Percentiles rank a stretch among this genome's conserved stretches.
These are phyloP conservation scores for Chaetogeoica ovagalla DNA, from an alignment of 2,888 invertebrate genomes.

Conservation along the genomic window DNA sequence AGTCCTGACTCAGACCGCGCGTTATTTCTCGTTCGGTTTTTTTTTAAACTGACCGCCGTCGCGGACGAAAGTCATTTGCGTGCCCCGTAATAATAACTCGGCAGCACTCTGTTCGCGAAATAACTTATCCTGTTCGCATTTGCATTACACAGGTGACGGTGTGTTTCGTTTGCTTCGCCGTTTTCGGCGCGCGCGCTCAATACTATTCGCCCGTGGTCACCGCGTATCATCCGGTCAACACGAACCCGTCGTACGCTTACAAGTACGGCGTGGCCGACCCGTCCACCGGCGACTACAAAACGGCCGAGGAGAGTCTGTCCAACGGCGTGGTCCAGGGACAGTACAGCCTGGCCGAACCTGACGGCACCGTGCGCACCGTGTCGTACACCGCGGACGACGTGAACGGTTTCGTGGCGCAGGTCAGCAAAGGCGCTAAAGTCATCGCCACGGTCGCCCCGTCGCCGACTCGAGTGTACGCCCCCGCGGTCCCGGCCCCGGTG, in stretches of 20 bases:
- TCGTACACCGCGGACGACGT: slow-evolving; percentile 57
- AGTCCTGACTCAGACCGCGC: no score
- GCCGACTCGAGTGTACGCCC: slow-evolving; percentile 27
- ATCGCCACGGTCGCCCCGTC: slow-evolving; percentile 53
- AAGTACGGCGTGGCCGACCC: slow-evolving; percentile 57
- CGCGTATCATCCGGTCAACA: slow-evolving; percentile 54
- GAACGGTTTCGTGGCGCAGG: slow-evolving; percentile 57
- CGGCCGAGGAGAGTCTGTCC: slow-evolving; percentile 56
- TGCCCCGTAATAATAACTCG: no score
- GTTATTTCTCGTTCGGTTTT: no score
- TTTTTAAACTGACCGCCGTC: no score
- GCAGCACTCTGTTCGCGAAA: no score
- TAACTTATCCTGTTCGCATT: no score
- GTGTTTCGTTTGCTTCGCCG: slow-evolving; percentile 36
- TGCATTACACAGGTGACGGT: slow-evolving; percentile 11
- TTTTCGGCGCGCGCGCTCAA: slow-evolving; percentile 28
- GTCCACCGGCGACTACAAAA: slow-evolving; percentile 57
- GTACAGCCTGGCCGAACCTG: slow-evolving; percentile 56
- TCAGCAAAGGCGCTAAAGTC: slow-evolving; percentile 54
- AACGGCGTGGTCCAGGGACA: slow-evolving; percentile 57
- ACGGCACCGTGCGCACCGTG: slow-evolving; percentile 56
- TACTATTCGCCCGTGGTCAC: slow-evolving; percentile 34
- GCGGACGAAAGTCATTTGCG: no score
- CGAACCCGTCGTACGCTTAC: slow-evolving; percentile 57
- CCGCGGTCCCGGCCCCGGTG: slow-evolving; percentile 48